Conservation (phyloP, 2,113 vertebrate species). For the Seriola quinqueradiata region DNA sequence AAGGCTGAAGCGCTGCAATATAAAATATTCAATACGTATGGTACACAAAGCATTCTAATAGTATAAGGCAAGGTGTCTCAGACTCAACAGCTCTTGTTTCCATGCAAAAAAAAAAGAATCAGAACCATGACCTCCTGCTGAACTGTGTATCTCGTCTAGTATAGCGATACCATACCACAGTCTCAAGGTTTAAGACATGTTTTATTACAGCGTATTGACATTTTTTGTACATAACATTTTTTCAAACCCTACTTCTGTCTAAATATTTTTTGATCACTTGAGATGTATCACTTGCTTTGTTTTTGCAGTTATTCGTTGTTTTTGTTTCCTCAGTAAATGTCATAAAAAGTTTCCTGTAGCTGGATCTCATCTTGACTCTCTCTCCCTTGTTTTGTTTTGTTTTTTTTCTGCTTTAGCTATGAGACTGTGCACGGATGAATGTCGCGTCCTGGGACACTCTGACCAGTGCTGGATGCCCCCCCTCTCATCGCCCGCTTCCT, state of each 20-base stretch:
- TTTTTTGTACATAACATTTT: background rate
- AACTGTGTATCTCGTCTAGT: slow-evolving; percentile 16
- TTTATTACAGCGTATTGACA: slow-evolving; percentile 43
- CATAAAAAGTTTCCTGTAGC: background rate
- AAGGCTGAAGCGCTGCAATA: slow-evolving; percentile 10
- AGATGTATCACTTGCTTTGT: background rate
- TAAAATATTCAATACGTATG: slow-evolving; percentile 62
- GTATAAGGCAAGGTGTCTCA: slow-evolving; percentile 21
- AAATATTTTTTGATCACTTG: background rate
- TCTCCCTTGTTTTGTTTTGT: background rate
- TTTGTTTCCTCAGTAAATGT: background rate
- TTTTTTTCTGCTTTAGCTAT: slow-evolving; percentile 83
- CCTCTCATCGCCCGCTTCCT: slow-evolving; percentile 87
- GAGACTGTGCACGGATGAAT: slow-evolving; percentile 97
- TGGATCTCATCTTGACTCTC: slow-evolving; percentile 7
- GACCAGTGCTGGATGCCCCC: slow-evolving; percentile 99
- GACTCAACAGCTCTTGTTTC: slow-evolving; percentile 8
- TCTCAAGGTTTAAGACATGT: background rate
- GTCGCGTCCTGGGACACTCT: slow-evolving; percentile 94
- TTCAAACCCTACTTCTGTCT: background rate
- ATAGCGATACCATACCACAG: background rate
- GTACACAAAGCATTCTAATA: slow-evolving; percentile 14
- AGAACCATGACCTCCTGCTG: slow-evolving; percentile 1
- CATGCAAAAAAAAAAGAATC: background rate
- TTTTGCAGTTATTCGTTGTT: slow-evolving; percentile 7